phyloP scores from a whole-genome alignment of 2,113 vertebrate genomes.

The Labeo rohita region DNA sequence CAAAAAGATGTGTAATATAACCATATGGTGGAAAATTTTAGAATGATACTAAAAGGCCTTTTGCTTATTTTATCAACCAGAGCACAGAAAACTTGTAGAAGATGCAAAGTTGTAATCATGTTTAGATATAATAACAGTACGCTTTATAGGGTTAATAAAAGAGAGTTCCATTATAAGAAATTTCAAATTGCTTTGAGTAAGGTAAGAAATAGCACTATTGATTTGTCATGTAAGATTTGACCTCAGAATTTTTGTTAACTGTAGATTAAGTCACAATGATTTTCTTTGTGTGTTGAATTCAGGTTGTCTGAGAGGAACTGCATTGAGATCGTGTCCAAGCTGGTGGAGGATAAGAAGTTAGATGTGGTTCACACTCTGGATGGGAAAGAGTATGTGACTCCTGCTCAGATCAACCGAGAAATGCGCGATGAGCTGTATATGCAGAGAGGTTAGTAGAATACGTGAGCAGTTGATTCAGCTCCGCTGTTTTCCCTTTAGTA shows the following conservation, averaged over 20 bases:
- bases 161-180: neutral
- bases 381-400: slow-evolving; percentile 95
- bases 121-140: neutral
- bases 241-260: neutral
- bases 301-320: slow-evolving; percentile 96
- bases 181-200: neutral
- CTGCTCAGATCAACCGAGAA: slow-evolving; percentile 89
- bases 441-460: slow-evolving; percentile 79
- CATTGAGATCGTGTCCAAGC: slow-evolving; percentile 91
- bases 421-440: slow-evolving; percentile 92
- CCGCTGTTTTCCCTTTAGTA: neutral
- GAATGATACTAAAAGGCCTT: neutral
- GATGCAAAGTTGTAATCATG: neutral
- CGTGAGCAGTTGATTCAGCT: neutral
- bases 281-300: neutral
- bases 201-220: neutral
- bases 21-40: neutral
- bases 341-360: slow-evolving; percentile 90
- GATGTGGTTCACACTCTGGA: slow-evolving; percentile 96
- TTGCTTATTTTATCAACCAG: neutral
- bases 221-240: neutral
- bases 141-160: neutral
- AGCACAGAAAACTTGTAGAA: no score
- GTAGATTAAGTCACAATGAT: neutral
- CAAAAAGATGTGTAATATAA: neutral